Conservation (phyloP, 2,113 vertebrate genomes). For the Cettia cetti region DNA sequence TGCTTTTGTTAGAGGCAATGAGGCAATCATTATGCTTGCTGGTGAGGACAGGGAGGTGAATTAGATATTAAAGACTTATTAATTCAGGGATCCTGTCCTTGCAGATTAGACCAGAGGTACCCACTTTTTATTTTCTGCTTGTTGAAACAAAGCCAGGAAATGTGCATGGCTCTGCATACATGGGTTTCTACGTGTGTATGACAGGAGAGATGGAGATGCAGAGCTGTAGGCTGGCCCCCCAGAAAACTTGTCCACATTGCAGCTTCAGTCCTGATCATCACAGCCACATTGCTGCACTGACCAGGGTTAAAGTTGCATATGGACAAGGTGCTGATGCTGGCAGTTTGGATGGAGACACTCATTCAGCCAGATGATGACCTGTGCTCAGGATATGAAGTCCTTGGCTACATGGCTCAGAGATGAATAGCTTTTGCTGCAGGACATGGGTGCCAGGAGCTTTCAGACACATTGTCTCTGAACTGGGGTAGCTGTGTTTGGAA, state of each 20-base stretch:
- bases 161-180: neutral
- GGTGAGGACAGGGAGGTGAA: constrained; percentile 33
- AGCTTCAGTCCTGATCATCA: neutral
- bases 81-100: constrained; percentile 36
- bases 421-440: neutral
- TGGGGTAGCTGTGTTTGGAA: neutral
- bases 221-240: neutral
- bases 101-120: neutral
- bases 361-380: neutral
- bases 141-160: neutral
- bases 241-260: neutral
- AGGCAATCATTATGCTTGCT: neutral
- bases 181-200: neutral
- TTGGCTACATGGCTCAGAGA: neutral
- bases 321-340: neutral
- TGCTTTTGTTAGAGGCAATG: constrained; percentile 17
- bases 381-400: neutral
- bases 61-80: constrained; percentile 28
- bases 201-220: neutral
- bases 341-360: neutral
- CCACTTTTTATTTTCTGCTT: neutral
- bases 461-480: neutral
- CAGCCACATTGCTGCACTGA: neutral
- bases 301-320: neutral
- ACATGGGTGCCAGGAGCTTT: neutral